Evolutionary conservation across 2,888 invertebrate species (phyloP).

Genomic region (Cerastis leucographa): DNA sequence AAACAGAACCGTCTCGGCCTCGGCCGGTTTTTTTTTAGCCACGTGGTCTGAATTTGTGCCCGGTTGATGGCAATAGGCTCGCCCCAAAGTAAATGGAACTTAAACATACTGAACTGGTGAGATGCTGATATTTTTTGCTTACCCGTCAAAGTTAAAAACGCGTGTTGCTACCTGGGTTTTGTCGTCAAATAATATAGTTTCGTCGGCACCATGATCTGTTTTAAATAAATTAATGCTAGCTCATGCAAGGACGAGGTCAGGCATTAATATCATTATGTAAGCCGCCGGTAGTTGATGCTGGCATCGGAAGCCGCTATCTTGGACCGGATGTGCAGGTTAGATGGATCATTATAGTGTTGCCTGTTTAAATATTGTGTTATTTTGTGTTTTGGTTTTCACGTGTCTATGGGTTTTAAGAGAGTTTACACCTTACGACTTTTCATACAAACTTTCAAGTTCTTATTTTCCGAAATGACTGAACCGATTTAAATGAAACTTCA

Average conservation of each 20-base stretch:
- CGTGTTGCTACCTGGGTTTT: not conserved
- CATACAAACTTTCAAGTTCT: too few relatives aligned
- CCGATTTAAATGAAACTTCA: too few relatives aligned
- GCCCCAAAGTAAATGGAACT: too few relatives aligned
- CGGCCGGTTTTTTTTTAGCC: too few relatives aligned
- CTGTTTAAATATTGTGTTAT: slow-evolving; percentile 1
- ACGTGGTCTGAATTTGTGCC: too few relatives aligned
- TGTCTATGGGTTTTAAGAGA: too few relatives aligned
- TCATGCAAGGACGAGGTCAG: slow-evolving; percentile 36
- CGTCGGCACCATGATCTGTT: not conserved
- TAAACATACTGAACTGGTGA: too few relatives aligned
- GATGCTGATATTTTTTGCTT: too few relatives aligned
- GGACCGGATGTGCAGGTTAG: slow-evolving; percentile 33
- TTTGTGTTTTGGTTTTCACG: not conserved
- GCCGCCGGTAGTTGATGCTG: not conserved
- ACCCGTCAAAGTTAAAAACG: not conserved
- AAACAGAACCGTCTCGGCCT: too few relatives aligned
- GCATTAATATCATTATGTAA: slow-evolving; percentile 39
- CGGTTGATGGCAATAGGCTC: too few relatives aligned
- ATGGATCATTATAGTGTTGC: slow-evolving; percentile 11
- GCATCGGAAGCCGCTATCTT: slow-evolving; percentile 44
- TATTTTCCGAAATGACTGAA: too few relatives aligned
- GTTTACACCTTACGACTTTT: too few relatives aligned
- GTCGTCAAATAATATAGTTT: not conserved
- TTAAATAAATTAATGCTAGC: slow-evolving; percentile 28